phyloP scores from a whole-genome alignment of 2,113 vertebrate species.

The Maccullochella peelii region DNA sequence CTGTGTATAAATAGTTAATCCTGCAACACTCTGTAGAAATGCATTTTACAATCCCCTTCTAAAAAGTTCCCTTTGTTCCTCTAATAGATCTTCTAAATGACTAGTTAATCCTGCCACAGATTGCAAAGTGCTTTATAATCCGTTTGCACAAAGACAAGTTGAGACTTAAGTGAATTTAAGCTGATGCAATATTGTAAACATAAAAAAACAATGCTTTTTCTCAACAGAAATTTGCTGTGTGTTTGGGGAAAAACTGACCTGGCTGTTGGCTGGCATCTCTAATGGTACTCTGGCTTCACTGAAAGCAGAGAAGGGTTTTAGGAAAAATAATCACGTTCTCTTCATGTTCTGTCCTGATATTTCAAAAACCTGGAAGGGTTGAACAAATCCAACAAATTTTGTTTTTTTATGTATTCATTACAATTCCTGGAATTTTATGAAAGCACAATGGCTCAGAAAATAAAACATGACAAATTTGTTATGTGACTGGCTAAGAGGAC shows the following conservation, averaged over 20 bases:
- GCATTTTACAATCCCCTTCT: slow-evolving; percentile 16
- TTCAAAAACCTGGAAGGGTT: background rate
- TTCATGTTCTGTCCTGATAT: slow-evolving; percentile 24
- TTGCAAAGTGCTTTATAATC: slow-evolving; percentile 60
- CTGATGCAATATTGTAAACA: slow-evolving; percentile 31
- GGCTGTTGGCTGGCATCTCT: slow-evolving; percentile 7
- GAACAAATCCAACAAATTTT: background rate
- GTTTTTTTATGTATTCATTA: background rate
- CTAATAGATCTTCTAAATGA: slow-evolving; percentile 46
- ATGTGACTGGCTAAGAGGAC: background rate
- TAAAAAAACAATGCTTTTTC: slow-evolving; percentile 6
- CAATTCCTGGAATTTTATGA: background rate
- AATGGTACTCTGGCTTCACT: slow-evolving; percentile 23
- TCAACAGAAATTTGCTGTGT: background rate
- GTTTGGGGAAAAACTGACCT: background rate
- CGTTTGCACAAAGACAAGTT: slow-evolving; percentile 54
- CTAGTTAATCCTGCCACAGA: slow-evolving; percentile 65
- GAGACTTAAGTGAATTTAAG: slow-evolving; percentile 46
- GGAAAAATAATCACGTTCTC: slow-evolving; percentile 17
- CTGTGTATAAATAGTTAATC: slow-evolving; percentile 32
- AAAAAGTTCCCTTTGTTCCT: slow-evolving; percentile 51
- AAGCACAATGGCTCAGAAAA: background rate
- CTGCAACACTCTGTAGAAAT: slow-evolving; percentile 11
- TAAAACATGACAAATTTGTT: background rate
- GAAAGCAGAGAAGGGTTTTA: background rate